A percentile compares a stretch with the other conserved stretches of the same genome.
phyloP scores from a whole-genome alignment of 2,888 invertebrate species.

The Chesias legatella region DNA sequence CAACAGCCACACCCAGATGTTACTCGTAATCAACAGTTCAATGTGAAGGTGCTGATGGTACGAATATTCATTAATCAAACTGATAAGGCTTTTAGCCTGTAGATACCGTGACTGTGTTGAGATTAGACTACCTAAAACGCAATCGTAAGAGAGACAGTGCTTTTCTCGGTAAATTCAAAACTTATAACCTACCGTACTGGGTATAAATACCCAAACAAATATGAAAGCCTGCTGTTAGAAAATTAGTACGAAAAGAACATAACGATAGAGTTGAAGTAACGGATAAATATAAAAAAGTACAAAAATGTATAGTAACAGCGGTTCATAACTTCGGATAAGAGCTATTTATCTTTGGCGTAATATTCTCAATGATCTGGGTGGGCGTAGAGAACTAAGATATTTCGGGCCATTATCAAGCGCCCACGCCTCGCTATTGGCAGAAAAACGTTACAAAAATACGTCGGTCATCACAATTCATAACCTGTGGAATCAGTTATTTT shows the following conservation, averaged over 20 bases:
- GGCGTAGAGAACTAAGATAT: constrained; percentile 68
- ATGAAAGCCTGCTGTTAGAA: too few species aligned
- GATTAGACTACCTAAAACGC: too few species aligned
- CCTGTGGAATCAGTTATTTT: constrained; percentile 50
- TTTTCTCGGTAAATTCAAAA: too few species aligned
- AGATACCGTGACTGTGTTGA: too few species aligned
- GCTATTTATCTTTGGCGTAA: constrained; percentile 58
- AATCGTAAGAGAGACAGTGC: too few species aligned
- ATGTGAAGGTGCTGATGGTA: constrained; percentile 1
- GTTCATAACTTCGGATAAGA: constrained; percentile 37
- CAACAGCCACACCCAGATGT: constrained; percentile 27
- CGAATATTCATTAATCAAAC: too few species aligned
- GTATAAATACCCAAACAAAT: too few species aligned
- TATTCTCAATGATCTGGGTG: constrained; percentile 60
- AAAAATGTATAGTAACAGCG: constrained; percentile 21
- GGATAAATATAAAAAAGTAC: not conserved
- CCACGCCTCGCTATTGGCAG: constrained; percentile 68
- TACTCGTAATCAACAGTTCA: constrained; percentile 18
- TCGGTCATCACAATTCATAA: constrained; percentile 57
- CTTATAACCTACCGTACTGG: too few species aligned
- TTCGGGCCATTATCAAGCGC: constrained; percentile 69
- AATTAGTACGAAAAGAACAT: too few species aligned
- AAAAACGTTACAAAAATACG: constrained; percentile 65
- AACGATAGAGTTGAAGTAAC: too few species aligned
- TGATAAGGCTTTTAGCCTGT: too few species aligned